Evolutionary conservation across 1,140 invertebrate genomes (phyloP).

Genomic region (Drosophila leontia): DNA sequence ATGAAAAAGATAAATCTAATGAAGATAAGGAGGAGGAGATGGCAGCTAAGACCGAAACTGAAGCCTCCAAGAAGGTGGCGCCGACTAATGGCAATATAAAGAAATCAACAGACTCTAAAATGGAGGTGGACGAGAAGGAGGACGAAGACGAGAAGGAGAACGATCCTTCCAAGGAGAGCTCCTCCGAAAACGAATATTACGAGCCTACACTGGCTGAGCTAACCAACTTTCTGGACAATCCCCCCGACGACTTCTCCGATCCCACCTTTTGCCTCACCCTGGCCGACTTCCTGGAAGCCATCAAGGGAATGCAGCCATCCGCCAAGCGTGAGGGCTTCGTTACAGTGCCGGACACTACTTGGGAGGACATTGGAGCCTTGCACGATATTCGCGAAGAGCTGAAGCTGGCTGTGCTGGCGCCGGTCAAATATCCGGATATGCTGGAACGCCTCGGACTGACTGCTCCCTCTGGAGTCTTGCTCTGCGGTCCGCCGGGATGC

Average conservation of each 20-base stretch:
- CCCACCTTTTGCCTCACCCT: constrained; percentile 88
- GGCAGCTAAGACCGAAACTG: neutral
- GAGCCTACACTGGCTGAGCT: constrained; percentile 82
- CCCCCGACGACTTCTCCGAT: constrained; percentile 74
- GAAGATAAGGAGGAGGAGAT: neutral
- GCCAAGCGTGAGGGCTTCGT: constrained; percentile 98
- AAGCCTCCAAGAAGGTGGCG: constrained; percentile 20
- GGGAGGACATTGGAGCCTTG: constrained; percentile 98
- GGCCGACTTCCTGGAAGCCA: constrained; percentile 91
- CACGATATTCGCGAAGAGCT: constrained; percentile 95
- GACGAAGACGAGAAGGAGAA: neutral
- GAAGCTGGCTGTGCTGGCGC: constrained; percentile 95
- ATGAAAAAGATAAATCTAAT: neutral
- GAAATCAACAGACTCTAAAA: constrained; percentile 28
- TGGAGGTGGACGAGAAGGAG: constrained; percentile 53
- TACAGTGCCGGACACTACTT: constrained; percentile 98
- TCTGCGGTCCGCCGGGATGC: constrained; percentile 97
- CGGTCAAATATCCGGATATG: constrained; percentile 93
- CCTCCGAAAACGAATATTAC: constrained; percentile 51
- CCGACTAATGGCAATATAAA: constrained; percentile 48
- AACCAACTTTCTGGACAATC: constrained; percentile 86
- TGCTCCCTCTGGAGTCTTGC: constrained; percentile 93
- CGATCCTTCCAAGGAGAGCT: neutral
- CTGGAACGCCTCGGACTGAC: constrained; percentile 92
- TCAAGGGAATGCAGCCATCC: constrained; percentile 95